These are phyloP conservation scores for Lingula anatina DNA, from an alignment of 2,888 invertebrate genomes.

Conservation along the genomic window DNA sequence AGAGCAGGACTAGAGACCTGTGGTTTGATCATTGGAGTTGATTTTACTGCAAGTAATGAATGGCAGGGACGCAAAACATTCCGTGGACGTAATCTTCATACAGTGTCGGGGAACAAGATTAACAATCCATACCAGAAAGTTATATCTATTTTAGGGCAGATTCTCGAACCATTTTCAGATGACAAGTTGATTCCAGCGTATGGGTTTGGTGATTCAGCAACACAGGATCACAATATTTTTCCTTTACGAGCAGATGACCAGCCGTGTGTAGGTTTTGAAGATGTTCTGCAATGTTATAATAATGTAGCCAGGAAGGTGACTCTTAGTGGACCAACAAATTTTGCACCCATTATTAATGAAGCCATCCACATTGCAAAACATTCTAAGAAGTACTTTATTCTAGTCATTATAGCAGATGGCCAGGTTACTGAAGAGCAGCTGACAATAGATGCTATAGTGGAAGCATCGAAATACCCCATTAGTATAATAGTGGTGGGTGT, in stretches of 20 bases:
- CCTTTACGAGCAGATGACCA: slow-evolving; percentile 26
- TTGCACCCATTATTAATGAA: slow-evolving; percentile 55
- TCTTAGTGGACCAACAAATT: slow-evolving; percentile 56
- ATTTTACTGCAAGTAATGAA: slow-evolving; percentile 58
- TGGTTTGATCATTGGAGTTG: slow-evolving; percentile 56
- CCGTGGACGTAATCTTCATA: slow-evolving; percentile 51
- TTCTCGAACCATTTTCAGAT: slow-evolving; percentile 42
- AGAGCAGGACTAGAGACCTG: slow-evolving; percentile 54
- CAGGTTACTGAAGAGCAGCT: slow-evolving; percentile 55
- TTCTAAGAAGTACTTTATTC: slow-evolving; percentile 38
- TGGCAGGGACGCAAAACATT: slow-evolving; percentile 57
- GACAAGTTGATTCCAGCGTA: slow-evolving; percentile 42
- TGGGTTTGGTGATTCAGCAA: slow-evolving; percentile 46
- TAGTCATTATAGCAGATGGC: slow-evolving; percentile 57
- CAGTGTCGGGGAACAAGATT: slow-evolving; percentile 38
- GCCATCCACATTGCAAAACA: slow-evolving; percentile 54
- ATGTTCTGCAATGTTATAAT: slow-evolving; percentile 52
- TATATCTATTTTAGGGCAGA: slow-evolving; percentile 43
- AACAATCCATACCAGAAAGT: slow-evolving; percentile 56
- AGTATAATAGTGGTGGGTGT: slow-evolving; percentile 57
- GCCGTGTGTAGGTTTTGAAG: slow-evolving; percentile 35
- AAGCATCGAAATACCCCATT: slow-evolving; percentile 54
- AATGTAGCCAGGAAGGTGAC: slow-evolving; percentile 49
- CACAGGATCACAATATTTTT: slow-evolving; percentile 40
- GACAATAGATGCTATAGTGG: slow-evolving; percentile 54